Evolutionary conservation across 2,113 vertebrate species (phyloP).

Genomic region (Micronycteris hirsuta): DNA sequence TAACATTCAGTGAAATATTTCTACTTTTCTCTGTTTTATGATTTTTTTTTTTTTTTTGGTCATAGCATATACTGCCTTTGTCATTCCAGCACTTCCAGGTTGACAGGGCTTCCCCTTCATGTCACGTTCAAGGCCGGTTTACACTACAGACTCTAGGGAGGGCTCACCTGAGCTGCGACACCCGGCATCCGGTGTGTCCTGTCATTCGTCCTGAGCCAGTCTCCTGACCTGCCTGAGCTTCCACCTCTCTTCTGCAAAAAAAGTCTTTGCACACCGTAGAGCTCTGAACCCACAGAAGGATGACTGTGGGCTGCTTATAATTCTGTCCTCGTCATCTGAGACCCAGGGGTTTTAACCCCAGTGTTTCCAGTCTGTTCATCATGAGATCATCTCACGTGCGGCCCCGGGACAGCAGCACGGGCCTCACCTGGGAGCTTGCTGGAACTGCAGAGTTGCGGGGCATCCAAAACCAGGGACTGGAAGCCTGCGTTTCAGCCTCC

Average conservation of each 20-base stretch:
- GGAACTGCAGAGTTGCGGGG: not conserved
- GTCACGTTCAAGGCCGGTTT: not conserved
- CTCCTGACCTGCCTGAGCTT: not conserved
- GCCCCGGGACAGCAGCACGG: not conserved
- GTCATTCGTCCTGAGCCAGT: not conserved
- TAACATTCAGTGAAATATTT: not conserved
- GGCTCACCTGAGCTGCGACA: not conserved
- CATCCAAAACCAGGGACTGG: not conserved
- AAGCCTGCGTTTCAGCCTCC: not conserved
- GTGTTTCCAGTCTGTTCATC: not conserved
- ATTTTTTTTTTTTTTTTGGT: too few relatives aligned
- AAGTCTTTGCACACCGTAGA: not conserved
- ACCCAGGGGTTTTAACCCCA: not conserved
- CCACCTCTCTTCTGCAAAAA: not conserved
- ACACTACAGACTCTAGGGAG: not conserved
- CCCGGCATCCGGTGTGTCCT: not conserved
- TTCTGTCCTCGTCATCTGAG: not conserved
- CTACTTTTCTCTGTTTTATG: not conserved
- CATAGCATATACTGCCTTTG: too few relatives aligned
- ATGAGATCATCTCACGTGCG: not conserved
- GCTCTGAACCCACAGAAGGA: not conserved
- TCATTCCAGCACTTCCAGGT: not conserved
- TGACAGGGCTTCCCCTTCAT: too few relatives aligned
- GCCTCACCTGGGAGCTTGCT: not conserved
- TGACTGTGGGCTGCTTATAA: not conserved